Conservation (phyloP, 2,888 invertebrate species). For the Artemia sinica region DNA sequence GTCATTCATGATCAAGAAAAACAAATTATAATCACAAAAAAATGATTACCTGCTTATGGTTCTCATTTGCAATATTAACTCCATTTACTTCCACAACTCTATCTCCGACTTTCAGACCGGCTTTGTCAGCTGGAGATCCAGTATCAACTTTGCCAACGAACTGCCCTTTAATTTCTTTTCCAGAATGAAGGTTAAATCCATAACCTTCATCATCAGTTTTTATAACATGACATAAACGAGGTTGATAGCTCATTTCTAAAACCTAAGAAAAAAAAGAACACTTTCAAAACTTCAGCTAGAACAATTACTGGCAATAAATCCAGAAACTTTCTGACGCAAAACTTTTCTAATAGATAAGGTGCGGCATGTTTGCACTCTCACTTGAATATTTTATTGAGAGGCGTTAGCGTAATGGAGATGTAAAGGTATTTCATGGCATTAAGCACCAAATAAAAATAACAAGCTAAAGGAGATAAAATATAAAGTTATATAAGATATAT, state of each 20-base stretch:
- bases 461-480: too few relatives aligned
- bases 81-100: conserved; percentile 85
- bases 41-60: conserved; percentile 51
- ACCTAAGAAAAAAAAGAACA: not conserved
- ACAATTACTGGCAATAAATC: conserved; percentile 1
- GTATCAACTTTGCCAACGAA: conserved; percentile 93
- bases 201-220: conserved; percentile 88
- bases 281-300: not conserved
- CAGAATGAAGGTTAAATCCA: conserved; percentile 95
- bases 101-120: conserved; percentile 70
- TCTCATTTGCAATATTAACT: conserved; percentile 72
- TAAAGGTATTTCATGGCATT: not conserved
- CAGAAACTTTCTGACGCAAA: conserved; percentile 10
- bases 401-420: conserved; percentile 6
- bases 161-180: conserved; percentile 82
- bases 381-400: not conserved
- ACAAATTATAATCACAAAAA: too few relatives aligned
- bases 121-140: conserved; percentile 65
- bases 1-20: too few relatives aligned
- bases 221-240: conserved; percentile 68
- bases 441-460: too few relatives aligned
- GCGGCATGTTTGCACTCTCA: not conserved
- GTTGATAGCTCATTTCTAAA: conserved; percentile 24
- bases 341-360: conserved; percentile 9
- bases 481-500: too few relatives aligned